Evolutionary conservation across 1,140 invertebrate genomes (phyloP), one percentile per base, ranked within the genome.

Genomic region (Leptoteleia sp.): DNA sequence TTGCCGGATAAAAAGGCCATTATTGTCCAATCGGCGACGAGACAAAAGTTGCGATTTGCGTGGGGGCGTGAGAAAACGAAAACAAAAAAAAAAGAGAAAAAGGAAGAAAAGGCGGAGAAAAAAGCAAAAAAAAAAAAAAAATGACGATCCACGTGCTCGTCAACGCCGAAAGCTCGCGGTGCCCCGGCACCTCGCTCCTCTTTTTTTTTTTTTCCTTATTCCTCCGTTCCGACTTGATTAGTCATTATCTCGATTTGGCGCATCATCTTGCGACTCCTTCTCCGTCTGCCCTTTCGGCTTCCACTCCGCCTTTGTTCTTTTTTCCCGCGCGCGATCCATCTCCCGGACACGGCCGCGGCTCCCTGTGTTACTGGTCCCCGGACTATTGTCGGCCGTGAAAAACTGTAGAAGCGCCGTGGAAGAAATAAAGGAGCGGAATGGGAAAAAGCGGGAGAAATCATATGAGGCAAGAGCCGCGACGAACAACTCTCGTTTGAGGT

Each of bases 401-500:
- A 85, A 85, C 82, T 81, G 38, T 76, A 76, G 68, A 78, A 82
- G 76, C 73, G 62, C 67, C 64, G 73, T 47, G 64, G 61, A 48
- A 31, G 42, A 19, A 55, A 64, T 43, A 38, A 73, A 76, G 71
- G 50, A 70, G 55, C 42, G 59, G 57, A 52, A 73, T 71, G 62
- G 70, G 43, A 76, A 72, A 76, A 79, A 79, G 79, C 54, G 57
- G 62, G 64, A 61, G 73, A 62, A 61, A 68, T 73, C 65, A 61
- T 79, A 80, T 72, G 45, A 73, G 62, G 47, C 65, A 48, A 47
- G 17, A 67, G 43, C 68, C 17, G 64, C 45, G 67, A 57, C 64
- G 68, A 71, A 80, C 67, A 76, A 79, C 64, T 64, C 80, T 85
- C 82, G 84, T 86, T 86, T 86, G 84, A 86, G 84, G 82, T 83